Evolutionary conservation across 2,113 vertebrate genomes (phyloP).

Genomic region (Zosterops pallidus): DNA sequence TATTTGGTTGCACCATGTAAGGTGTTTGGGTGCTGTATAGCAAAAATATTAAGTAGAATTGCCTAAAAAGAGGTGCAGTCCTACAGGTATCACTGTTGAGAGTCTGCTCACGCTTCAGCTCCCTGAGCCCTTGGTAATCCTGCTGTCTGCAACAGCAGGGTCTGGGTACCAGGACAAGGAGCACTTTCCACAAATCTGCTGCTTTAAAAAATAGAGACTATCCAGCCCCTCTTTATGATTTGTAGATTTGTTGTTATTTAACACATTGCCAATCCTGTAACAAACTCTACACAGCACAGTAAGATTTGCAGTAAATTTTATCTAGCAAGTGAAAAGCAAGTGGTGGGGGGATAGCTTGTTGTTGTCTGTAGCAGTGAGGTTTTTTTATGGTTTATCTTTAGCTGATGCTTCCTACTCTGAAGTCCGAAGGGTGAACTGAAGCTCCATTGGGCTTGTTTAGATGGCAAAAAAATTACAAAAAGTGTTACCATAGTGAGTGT

Average conservation of each 20-base stretch:
- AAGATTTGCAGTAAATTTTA: neutral
- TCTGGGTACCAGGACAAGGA: neutral
- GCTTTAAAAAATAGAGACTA: neutral
- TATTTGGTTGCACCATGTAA: neutral
- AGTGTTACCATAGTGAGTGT: neutral
- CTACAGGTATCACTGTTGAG: neutral
- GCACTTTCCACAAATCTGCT: neutral
- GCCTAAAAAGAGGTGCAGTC: neutral
- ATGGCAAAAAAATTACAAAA: neutral
- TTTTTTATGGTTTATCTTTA: neutral
- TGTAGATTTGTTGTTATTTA: neutral
- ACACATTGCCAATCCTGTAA: neutral
- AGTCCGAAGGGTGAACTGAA: neutral
- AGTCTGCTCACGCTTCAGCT: neutral
- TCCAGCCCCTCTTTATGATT: neutral
- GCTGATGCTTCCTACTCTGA: neutral
- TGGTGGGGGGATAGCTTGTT: neutral
- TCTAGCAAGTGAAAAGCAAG: neutral
- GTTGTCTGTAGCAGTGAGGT: neutral
- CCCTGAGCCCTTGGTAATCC: rapidly evolving
- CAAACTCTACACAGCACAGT: neutral
- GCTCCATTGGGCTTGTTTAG: neutral
- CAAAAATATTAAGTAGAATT: neutral
- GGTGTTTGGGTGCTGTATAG: neutral
- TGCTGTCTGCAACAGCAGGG: neutral